Evolutionary conservation across 1,140 invertebrate species (phyloP).

Genomic region (Euwallacea fornicatus): DNA sequence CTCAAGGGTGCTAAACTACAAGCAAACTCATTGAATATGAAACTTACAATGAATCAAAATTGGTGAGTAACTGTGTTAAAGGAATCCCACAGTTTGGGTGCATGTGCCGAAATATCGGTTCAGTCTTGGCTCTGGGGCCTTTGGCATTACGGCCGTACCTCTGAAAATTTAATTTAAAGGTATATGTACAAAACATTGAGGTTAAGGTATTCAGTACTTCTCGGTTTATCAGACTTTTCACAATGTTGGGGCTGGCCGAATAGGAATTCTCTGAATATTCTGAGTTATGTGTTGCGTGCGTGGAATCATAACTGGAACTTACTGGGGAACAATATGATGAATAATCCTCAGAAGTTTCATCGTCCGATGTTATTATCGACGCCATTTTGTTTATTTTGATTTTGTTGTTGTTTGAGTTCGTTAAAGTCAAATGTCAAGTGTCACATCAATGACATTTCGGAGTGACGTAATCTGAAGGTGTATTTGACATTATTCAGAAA

Average conservation of each 20-base stretch:
- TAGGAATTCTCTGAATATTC: not conserved
- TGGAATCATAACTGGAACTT: not conserved
- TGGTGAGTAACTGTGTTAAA: slow-evolving; percentile 48
- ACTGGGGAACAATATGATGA: slow-evolving; percentile 32
- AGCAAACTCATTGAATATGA: slow-evolving; percentile 34
- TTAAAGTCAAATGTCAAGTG: not conserved
- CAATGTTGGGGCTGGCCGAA: slow-evolving; percentile 42
- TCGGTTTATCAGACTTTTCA: slow-evolving; percentile 49
- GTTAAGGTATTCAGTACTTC: slow-evolving; percentile 47
- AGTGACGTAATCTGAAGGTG: not conserved
- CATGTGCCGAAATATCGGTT: slow-evolving; percentile 60
- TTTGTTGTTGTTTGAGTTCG: not conserved
- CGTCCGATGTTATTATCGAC: slow-evolving; percentile 44
- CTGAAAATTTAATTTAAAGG: slow-evolving; percentile 42
- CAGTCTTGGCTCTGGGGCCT: slow-evolving; percentile 50
- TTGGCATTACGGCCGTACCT: slow-evolving; percentile 49
- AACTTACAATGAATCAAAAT: slow-evolving; percentile 51
- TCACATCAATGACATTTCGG: not conserved
- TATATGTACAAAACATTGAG: slow-evolving; percentile 31
- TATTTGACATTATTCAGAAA: too few species aligned
- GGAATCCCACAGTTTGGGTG: slow-evolving; percentile 62
- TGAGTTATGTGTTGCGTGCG: not conserved
- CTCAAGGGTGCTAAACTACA: too few species aligned
- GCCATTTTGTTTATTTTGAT: slow-evolving; percentile 13
- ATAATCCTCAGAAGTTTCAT: slow-evolving; percentile 43